These are phyloP conservation scores for Cathartes aura DNA, from an alignment of 2,113 vertebrate species.

Conservation along the genomic window DNA sequence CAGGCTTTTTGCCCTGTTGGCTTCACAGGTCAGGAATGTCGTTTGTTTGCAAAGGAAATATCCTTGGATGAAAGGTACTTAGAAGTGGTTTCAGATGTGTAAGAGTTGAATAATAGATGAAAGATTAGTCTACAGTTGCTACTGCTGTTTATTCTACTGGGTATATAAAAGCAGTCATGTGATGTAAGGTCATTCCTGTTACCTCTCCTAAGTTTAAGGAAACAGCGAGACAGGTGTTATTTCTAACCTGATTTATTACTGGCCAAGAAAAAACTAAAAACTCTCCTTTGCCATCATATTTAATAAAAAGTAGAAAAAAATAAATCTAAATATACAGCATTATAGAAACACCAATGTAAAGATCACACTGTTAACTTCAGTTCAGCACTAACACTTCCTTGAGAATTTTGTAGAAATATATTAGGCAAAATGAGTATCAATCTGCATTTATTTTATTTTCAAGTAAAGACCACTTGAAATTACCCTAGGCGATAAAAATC, in stretches of 20 bases:
- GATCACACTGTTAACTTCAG: background rate
- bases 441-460: background rate
- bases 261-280: background rate
- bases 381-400: background rate
- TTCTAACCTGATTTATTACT: background rate
- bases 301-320: background rate
- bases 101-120: background rate
- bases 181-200: background rate
- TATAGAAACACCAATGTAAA: background rate
- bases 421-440: background rate
- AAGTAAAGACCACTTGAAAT: background rate
- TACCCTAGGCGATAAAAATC: background rate
- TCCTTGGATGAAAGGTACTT: background rate
- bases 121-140: background rate
- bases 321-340: background rate
- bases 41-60: background rate
- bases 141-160: background rate
- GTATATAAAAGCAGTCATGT: background rate
- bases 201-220: background rate
- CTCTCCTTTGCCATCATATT: background rate
- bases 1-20: background rate
- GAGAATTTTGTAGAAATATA: background rate
- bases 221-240: background rate
- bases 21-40: background rate
- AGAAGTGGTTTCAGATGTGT: background rate